Evolutionary conservation across 2,888 invertebrate species (phyloP), one percentile per base, ranked within the genome.

Genomic region (Hoplodrina blanda): DNA sequence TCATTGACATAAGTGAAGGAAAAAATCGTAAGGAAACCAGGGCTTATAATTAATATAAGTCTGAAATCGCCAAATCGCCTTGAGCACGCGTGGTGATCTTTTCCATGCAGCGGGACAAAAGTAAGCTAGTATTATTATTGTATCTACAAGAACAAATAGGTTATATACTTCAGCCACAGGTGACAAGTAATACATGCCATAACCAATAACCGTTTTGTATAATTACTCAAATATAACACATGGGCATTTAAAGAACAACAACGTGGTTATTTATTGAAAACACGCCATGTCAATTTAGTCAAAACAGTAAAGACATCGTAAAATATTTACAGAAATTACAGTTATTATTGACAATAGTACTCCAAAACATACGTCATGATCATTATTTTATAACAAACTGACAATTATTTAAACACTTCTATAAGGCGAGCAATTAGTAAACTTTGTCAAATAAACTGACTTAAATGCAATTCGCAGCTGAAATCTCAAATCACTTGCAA

Each of bases 181-280:
- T 66, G 66, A 8, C 41, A 19, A 19, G 11, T 15, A 66, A 52
- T 52, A 66, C 50, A 19, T 67, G 4, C 0, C 10, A 44, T 69
- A 25, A 19, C 41, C 41, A 13, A 44, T 69, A 25, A 19, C 41
- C 41, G 37, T 52, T 41, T 67, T 67, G 4, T 8, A 30, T 30
- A 52, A 53, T 71, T 19, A 69, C 49, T 25, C 5, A n/a, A 19
- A 13, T 55, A 17, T 10, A 41, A 41, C n/a, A 10, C 50, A 30
- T 13, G 8, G 8, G 1, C 6, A 41, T 49, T 55, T 19, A 19
- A 30, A 50, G 2, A 19, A 19, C 41, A 37, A 56, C 13, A 25
- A 19, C 15, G 17, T 3, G 4, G 2, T 1, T 46, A 11, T 17
- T 46, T 46, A 33, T 54, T 68, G 8, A 8, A 15, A 25, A 7